These are phyloP conservation scores for Yasuhikotakia modesta DNA, from an alignment of 2,797 vertebrate genomes.

Conservation along the genomic window DNA sequence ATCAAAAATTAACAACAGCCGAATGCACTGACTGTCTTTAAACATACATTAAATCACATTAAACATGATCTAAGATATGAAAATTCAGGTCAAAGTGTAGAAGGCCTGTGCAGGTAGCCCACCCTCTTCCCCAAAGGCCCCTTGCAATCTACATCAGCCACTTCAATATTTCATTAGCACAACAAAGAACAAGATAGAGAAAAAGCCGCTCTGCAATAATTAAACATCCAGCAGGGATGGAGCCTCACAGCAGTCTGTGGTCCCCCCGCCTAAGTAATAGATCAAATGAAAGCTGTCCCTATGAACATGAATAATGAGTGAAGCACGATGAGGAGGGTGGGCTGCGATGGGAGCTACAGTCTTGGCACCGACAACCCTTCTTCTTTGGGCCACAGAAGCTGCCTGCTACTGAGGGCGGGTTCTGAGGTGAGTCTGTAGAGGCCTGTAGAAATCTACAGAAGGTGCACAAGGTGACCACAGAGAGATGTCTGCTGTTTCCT, in stretches of 20 bases:
- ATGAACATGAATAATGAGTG: slow-evolving; percentile 81
- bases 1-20: slow-evolving; percentile 38
- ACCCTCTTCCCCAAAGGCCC: slow-evolving; percentile 47
- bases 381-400: neutral
- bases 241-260: slow-evolving; percentile 69
- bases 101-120: slow-evolving; percentile 21
- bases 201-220: slow-evolving; percentile 76
- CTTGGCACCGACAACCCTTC: slow-evolving; percentile 36
- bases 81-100: slow-evolving; percentile 47
- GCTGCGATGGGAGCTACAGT: slow-evolving; percentile 47
- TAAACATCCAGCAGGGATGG: slow-evolving; percentile 78
- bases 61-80: slow-evolving; percentile 37
- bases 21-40: slow-evolving; percentile 30
- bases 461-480: slow-evolving; percentile 57
- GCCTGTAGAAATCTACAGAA: slow-evolving; percentile 51
- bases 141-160: slow-evolving; percentile 71
- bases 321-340: slow-evolving; percentile 68
- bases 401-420: neutral
- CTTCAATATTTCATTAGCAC: slow-evolving; percentile 80
- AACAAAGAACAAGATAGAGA: slow-evolving; percentile 73
- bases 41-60: slow-evolving; percentile 37
- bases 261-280: slow-evolving; percentile 77
- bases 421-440: slow-evolving; percentile 6
- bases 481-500: slow-evolving; percentile 40
- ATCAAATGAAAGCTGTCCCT: slow-evolving; percentile 82